Evolutionary conservation across 2,797 vertebrate species (phyloP), one percentile per base, ranked within the genome.

Genomic region (Cirrhinus molitorella): DNA sequence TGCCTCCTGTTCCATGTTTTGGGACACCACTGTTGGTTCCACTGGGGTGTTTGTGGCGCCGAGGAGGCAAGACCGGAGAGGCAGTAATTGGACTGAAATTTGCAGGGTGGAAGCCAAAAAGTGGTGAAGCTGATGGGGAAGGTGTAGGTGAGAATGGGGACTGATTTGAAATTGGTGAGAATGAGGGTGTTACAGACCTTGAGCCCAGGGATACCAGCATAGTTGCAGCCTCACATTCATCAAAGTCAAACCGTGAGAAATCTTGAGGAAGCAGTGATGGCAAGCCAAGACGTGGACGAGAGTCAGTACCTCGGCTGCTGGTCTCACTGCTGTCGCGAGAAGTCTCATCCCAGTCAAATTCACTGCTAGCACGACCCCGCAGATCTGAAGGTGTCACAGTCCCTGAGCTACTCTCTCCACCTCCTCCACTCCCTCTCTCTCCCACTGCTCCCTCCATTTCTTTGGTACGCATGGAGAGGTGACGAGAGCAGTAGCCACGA

Each of bases 201-300:
- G 97, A 98, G 87, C 97, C 96, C 83, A 98, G 89, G 0, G 97
- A 98, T 87, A 98, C 97, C 47, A 98, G 88, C 97, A 98, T 98
- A 89, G 96, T 96, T 9, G 97, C 97, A 0, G 97, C 97, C 90
- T 98, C 97, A 19, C 97, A 98, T 93, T 98, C 97, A 0, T 98
- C 97, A 3, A 96, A 96, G 90, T 98, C 97, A 73, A 98, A 98
- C 59, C 97, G 96, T 0, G 97, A 94, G 88, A 97, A 88, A 51
- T 98, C 97, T 0, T 94, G 95, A 49, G 94, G 91, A 77, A 95
- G 92, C 83, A 94, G 91, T 0, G 96, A 94, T 1, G 96, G 91
- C 14, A 96, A 94, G 68, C 96, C 95, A 61, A 97, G 92, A 47
- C 96, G 96, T 40, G 97, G 96, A 34, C 96, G 93, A 1, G 96